These are phyloP conservation scores for Blastomussa wellsi DNA, from an alignment of 92 coral and sea anemone genomes.

Conservation along the genomic window DNA sequence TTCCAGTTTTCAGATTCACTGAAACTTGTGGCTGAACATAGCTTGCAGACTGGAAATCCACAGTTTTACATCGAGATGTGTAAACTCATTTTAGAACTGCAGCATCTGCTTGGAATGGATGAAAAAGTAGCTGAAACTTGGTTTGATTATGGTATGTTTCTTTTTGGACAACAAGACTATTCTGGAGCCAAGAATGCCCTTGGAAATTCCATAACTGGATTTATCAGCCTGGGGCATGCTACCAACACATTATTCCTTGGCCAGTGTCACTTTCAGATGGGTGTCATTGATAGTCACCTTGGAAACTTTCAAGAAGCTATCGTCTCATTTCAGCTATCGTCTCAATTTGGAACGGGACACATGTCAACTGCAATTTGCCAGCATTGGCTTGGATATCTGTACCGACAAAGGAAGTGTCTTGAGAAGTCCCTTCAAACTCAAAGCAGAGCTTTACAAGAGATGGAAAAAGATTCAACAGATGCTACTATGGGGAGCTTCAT, in stretches of 20 bases:
- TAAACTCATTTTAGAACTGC: constrained; percentile 8
- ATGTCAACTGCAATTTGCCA: constrained; percentile 21
- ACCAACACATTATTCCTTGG: not conserved
- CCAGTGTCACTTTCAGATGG: constrained; percentile 19
- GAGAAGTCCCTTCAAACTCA: constrained; percentile 6
- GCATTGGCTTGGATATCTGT: constrained; percentile 13
- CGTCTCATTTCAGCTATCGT: not conserved
- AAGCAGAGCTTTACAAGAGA: constrained; percentile 11
- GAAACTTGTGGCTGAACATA: constrained; percentile 22
- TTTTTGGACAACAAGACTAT: constrained; percentile 7
- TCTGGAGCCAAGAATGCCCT: constrained; percentile 6
- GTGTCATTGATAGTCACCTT: constrained; percentile 16
- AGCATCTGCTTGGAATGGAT: constrained; percentile 12
- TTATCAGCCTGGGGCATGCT: not conserved
- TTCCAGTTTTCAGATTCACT: constrained; percentile 15
- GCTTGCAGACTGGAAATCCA: constrained; percentile 15
- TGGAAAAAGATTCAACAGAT: not conserved
- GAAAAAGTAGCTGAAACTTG: constrained; percentile 5
- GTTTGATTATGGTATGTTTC: constrained; percentile 27
- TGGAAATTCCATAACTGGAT: not conserved
- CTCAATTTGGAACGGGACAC: not conserved
- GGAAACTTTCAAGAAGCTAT: constrained; percentile 11
- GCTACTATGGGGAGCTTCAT: not conserved
- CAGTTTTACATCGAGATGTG: constrained; percentile 24
- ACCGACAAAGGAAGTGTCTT: not conserved